Evolutionary conservation across 2,888 invertebrate species (phyloP).

Genomic region (Lepeophtheirus nordmannii): DNA sequence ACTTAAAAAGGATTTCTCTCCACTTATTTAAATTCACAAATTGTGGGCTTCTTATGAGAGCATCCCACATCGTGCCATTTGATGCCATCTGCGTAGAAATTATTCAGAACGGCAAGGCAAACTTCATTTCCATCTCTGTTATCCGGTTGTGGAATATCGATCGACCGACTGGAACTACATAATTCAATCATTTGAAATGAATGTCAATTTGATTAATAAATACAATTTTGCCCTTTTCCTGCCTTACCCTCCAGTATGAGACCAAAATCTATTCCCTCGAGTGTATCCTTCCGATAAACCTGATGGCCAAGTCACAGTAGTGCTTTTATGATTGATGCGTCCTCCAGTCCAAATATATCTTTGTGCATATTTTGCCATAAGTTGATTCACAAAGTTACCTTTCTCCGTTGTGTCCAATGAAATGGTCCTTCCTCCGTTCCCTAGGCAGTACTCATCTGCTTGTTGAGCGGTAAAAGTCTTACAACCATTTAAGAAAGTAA

Average conservation of each 20-base stretch:
- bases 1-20: too few relatives aligned
- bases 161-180: too few relatives aligned
- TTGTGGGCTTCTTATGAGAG: constrained; percentile 67
- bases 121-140: constrained; percentile 40
- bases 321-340: not conserved
- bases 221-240: too few relatives aligned
- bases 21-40: constrained; percentile 45
- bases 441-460: constrained; percentile 7
- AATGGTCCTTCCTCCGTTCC: constrained; percentile 1
- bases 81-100: constrained; percentile 72
- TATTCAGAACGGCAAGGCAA: constrained; percentile 69
- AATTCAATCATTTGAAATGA: too few relatives aligned
- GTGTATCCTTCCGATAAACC: not conserved
- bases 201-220: too few relatives aligned
- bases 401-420: constrained; percentile 10
- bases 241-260: constrained; percentile 20
- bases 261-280: not conserved
- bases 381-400: not conserved
- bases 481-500: not conserved
- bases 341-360: constrained; percentile 21
- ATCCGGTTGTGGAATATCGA: constrained; percentile 6
- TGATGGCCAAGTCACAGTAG: constrained; percentile 14
- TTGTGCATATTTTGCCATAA: not conserved
- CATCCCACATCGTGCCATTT: constrained; percentile 77
- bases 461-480: constrained; percentile 5